A percentile compares a stretch with the other conserved stretches of the same genome.
Evolutionary conservation across 2,888 invertebrate species (phyloP).

Genomic region (Athalia circularis): DNA sequence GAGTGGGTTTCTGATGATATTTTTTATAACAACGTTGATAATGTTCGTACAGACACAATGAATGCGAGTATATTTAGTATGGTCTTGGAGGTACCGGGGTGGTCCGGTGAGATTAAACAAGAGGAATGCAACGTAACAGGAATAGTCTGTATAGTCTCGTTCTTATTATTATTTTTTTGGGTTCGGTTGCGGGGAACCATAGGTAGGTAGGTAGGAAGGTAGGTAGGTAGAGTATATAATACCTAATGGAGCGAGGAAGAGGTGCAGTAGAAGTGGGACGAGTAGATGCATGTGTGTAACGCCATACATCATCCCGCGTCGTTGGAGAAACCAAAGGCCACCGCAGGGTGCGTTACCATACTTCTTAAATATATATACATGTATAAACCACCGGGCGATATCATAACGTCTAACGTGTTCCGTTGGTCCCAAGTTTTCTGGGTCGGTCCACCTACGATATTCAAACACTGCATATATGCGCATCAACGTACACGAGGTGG

Average conservation of each 20-base stretch:
- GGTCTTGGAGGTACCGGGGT: conserved; percentile 61
- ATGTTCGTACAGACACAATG: no score
- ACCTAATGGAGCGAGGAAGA: conserved; percentile 47
- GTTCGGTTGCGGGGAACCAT: conserved; percentile 58
- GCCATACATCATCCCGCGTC: conserved; percentile 73
- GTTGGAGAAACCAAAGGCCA: conserved; percentile 71
- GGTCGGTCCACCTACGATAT: conserved; percentile 47
- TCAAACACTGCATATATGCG: background rate
- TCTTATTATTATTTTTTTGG: conserved; percentile 68
- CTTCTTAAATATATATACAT: conserved; percentile 52
- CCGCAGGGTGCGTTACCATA: conserved; percentile 71
- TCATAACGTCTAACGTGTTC: conserved; percentile 33
- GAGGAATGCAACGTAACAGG: conserved; percentile 72
- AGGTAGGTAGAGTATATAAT: conserved; percentile 51
- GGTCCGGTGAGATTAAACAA: conserved; percentile 71
- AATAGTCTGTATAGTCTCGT: conserved; percentile 70
- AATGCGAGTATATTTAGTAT: conserved; percentile 2
- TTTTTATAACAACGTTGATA: no score
- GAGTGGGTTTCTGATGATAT: no score
- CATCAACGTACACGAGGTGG: no score
- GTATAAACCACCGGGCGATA: background rate
- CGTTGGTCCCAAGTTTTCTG: conserved; percentile 37
- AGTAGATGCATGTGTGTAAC: conserved; percentile 69
- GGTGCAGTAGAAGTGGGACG: conserved; percentile 49
- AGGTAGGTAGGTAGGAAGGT: conserved; percentile 62